Evolutionary conservation across 2,113 vertebrate species (phyloP), one percentile per base, ranked within the genome.

Genomic region (Salvator merianae): DNA sequence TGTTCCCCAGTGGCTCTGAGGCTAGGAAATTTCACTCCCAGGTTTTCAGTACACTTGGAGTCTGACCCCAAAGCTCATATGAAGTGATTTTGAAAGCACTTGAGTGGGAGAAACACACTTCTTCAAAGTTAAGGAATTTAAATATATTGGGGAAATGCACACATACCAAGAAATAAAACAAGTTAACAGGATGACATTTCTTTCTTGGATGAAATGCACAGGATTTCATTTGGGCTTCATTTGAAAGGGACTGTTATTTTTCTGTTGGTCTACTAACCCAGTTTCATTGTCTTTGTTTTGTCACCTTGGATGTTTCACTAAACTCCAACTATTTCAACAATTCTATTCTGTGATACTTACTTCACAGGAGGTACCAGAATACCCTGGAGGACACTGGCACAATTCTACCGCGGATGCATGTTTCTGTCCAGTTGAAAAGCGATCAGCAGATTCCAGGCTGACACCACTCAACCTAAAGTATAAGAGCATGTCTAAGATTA

Each of bases 281-380:
- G 34, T 18, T 55, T 28, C 65, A 65, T 0, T 16, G 28, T 9
- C 22, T 14, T 38, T 43, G 14, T 30, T 20, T 4, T 6, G 32
- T 50, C 86, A 24, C 36, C 62, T 22, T 82, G 9, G 0, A 3
- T 6, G 38, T 38, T 43, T 62, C n/a, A 63, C 40, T 24, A 38
- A 47, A 59, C 1, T 24, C 12, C 82, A 66, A 22, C 40, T 47
- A 47, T 47, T 5, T 47, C 43, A 47, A 47, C 43, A 47, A 47
- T 47, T 38, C 38, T 59, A 10, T 22, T 83, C 20, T 22, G 63
- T 10, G 38, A 91, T 34, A 94, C 96, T 95, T 90, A 98, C 97
- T 93, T 98, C 97, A 88, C 97, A 98, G 0, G 97, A 98, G 38
- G 95, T 96, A 22, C 97, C 97, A 68, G 59, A 91, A 24, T 97